Evolutionary conservation across 2,113 vertebrate species (phyloP).

Genomic region (Coptodon rendalli): DNA sequence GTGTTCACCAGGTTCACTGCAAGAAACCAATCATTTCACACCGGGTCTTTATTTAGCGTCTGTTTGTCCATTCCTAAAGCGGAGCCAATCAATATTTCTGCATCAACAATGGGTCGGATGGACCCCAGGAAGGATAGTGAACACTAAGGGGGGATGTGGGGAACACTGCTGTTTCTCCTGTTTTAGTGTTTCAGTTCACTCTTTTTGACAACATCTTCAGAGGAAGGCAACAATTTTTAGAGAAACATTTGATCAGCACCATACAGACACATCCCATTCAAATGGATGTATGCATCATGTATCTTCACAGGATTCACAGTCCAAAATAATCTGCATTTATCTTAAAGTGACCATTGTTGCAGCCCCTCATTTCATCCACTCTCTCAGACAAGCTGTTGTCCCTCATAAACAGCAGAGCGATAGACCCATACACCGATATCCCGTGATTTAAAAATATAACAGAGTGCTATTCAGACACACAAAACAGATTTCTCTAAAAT

Average conservation of each 20-base stretch:
- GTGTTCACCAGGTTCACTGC: background rate
- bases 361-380: background rate
- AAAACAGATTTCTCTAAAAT: background rate
- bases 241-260: background rate
- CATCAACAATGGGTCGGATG: background rate
- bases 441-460: background rate
- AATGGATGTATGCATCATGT: background rate
- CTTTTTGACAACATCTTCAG: background rate
- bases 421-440: background rate
- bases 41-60: background rate
- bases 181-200: background rate
- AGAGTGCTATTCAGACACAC: background rate
- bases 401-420: background rate
- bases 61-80: background rate
- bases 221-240: background rate
- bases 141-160: background rate
- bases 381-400: background rate
- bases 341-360: background rate
- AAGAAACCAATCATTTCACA: background rate
- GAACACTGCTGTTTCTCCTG: background rate
- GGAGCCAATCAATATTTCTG: background rate
- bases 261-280: background rate
- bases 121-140: background rate
- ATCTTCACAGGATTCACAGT: background rate
- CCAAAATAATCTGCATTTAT: background rate